phyloP scores from a whole-genome alignment of 2,888 invertebrate genomes.

The Exocentrus adspersus region DNA sequence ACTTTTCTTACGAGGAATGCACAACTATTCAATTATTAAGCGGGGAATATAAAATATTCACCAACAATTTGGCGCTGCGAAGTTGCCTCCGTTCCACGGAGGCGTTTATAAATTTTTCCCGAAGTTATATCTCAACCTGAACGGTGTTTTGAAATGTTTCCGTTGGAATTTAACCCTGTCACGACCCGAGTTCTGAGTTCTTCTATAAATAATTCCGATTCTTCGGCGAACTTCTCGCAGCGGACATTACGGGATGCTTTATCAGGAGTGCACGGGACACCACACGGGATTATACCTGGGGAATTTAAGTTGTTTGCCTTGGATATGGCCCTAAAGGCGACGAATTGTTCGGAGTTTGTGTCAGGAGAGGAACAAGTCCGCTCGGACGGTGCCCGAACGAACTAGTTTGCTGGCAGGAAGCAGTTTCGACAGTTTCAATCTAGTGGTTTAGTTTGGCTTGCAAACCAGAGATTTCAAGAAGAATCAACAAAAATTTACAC shows the following conservation, averaged over 20 bases:
- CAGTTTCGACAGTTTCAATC: no score
- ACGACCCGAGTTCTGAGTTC: slow-evolving; percentile 30
- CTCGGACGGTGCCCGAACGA: neutral
- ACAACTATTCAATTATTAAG: neutral
- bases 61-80: slow-evolving; percentile 17
- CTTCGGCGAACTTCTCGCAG: slow-evolving; percentile 26
- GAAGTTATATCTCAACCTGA: slow-evolving; percentile 26
- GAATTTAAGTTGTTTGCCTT: slow-evolving; percentile 44
- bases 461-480: no score
- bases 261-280: slow-evolving; percentile 24
- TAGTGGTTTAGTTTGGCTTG: no score
- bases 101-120: slow-evolving; percentile 24
- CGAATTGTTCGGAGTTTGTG: slow-evolving; percentile 45
- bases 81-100: neutral
- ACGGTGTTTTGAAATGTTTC: slow-evolving; percentile 29
- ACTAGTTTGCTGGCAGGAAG: slow-evolving; percentile 1
- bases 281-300: slow-evolving; percentile 31
- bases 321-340: slow-evolving; percentile 38
- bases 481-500: no score
- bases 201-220: slow-evolving; percentile 32
- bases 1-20: neutral
- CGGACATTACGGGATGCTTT: slow-evolving; percentile 28
- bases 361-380: slow-evolving; percentile 34
- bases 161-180: slow-evolving; percentile 32
- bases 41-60: slow-evolving; percentile 20